Evolutionary conservation across 2,888 invertebrate genomes (phyloP).

Genomic region (Phorcus lineatus): DNA sequence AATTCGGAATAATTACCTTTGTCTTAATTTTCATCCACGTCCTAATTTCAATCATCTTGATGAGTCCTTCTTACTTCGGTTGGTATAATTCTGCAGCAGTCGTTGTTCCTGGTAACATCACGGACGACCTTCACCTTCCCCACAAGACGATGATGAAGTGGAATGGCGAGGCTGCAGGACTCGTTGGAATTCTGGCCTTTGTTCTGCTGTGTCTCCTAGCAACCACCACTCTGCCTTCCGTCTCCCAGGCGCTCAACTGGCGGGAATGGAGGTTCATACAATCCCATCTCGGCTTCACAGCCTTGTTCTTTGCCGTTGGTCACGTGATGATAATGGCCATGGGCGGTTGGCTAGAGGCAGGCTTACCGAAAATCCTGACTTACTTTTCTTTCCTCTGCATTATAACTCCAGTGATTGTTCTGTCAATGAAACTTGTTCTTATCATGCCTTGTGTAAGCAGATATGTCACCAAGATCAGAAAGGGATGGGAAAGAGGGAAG

Average conservation of each 20-base stretch:
- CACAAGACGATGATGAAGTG: slow-evolving; percentile 60
- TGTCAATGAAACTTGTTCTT: slow-evolving; percentile 52
- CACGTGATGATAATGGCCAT: slow-evolving; percentile 63
- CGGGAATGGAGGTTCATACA: slow-evolving; percentile 68
- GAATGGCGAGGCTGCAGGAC: slow-evolving; percentile 63
- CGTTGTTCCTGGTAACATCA: slow-evolving; percentile 38
- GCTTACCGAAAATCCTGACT: slow-evolving; percentile 41
- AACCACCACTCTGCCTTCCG: slow-evolving; percentile 60
- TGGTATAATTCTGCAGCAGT: slow-evolving; percentile 55
- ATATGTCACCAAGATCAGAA: slow-evolving; percentile 54
- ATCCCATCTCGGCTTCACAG: slow-evolving; percentile 58
- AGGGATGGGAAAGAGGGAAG: slow-evolving; percentile 57
- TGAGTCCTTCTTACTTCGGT: slow-evolving; percentile 61
- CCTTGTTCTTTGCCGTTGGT: slow-evolving; percentile 51
- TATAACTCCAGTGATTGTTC: slow-evolving; percentile 53
- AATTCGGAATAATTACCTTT: slow-evolving; percentile 65
- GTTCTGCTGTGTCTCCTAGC: slow-evolving; percentile 59
- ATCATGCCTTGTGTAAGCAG: slow-evolving; percentile 52
- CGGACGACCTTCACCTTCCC: slow-evolving; percentile 35
- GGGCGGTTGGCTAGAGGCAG: slow-evolving; percentile 54
- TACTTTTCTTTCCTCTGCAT: slow-evolving; percentile 61
- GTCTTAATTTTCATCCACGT: slow-evolving; percentile 58
- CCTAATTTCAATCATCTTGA: slow-evolving; percentile 59
- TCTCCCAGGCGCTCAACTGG: slow-evolving; percentile 64
- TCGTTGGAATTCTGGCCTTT: slow-evolving; percentile 61